Evolutionary conservation across 2,113 vertebrate genomes (phyloP).

Genomic region (Sapayoa aenigma): DNA sequence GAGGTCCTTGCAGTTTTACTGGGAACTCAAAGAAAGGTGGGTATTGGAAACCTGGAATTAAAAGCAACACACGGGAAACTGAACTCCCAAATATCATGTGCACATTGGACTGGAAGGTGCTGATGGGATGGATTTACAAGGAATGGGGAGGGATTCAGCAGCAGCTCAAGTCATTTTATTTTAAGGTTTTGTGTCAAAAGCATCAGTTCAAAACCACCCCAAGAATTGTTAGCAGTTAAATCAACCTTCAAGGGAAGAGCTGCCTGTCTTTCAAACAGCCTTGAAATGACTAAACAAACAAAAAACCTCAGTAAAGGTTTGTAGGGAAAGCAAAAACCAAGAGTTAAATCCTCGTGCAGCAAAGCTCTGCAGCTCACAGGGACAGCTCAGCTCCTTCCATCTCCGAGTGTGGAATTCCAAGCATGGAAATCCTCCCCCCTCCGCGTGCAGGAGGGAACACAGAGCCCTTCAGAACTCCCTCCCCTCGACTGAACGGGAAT

Average conservation of each 20-base stretch:
- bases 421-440: neutral
- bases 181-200: neutral
- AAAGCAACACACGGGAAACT: neutral
- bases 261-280: neutral
- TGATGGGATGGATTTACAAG: neutral
- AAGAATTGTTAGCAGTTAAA: neutral
- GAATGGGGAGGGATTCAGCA: neutral
- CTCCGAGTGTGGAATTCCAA: neutral
- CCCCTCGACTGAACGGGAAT: rapidly evolving
- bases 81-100: neutral
- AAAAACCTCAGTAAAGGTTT: neutral
- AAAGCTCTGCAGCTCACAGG: neutral
- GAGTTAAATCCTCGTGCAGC: neutral
- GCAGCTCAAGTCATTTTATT: neutral
- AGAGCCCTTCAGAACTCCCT: neutral
- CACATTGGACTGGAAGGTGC: neutral
- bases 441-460: neutral
- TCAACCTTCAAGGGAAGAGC: neutral
- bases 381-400: neutral
- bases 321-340: neutral
- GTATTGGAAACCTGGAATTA: neutral
- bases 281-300: neutral
- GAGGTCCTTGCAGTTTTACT: neutral
- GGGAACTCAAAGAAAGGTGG: rapidly evolving
- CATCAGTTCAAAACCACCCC: neutral